phyloP scores from a whole-genome alignment of 2,888 invertebrate genomes.

The Aphodius granarius region DNA sequence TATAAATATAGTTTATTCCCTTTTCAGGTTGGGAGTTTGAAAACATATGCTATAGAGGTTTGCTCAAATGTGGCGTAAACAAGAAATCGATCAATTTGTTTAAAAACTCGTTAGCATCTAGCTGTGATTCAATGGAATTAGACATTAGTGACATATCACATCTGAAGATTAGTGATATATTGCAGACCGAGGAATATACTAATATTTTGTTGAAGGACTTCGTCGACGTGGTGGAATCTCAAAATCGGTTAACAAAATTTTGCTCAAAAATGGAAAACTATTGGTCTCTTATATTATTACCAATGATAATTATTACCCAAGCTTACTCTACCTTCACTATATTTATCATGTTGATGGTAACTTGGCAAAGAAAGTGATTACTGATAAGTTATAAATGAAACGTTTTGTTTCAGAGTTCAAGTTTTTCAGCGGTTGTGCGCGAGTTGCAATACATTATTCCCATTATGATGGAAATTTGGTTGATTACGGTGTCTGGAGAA shows the following conservation, averaged over 20 bases:
- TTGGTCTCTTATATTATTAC: slow-evolving; percentile 5
- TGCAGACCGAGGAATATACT: neutral
- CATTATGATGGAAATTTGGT: slow-evolving; percentile 3
- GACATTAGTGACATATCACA: no score
- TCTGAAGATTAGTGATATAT: neutral
- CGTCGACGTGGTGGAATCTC: neutral
- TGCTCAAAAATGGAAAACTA: slow-evolving; percentile 4
- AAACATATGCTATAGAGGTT: neutral
- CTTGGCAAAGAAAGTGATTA: neutral
- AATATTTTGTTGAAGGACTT: neutral
- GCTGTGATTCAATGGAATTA: neutral
- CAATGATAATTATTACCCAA: slow-evolving; percentile 2
- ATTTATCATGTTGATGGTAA: slow-evolving; percentile 8
- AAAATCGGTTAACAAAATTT: neutral
- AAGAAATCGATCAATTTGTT: neutral
- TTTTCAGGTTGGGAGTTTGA: neutral
- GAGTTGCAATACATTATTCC: neutral
- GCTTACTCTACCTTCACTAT: neutral
- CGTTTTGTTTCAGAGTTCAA: slow-evolving; percentile 1
- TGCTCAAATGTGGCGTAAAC: neutral
- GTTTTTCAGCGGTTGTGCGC: neutral
- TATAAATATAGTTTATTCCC: neutral
- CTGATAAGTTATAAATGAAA: neutral
- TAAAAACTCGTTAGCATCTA: neutral
- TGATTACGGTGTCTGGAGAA: slow-evolving; percentile 1